Evolutionary conservation across 2,113 vertebrate species (phyloP), one percentile per base, ranked within the genome.

Genomic region (Otolemur garnettii): DNA sequence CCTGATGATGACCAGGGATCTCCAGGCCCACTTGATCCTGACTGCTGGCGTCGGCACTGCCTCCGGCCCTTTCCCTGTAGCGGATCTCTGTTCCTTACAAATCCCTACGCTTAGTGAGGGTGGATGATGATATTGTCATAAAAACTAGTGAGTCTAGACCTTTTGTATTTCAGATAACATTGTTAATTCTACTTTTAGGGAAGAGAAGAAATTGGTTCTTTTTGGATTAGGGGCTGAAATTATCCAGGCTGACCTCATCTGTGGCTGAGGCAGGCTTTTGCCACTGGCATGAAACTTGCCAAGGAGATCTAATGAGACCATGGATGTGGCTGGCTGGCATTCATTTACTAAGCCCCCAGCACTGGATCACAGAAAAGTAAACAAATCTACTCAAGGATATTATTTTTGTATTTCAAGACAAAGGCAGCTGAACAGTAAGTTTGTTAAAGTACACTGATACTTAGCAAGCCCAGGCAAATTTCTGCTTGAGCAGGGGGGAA

Each of bases 381-480:
- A 88, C 87, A 69, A 33, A 82, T 33, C 17, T 6, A 78, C 30
- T 62, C 75, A 38, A 13, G 60, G 45, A 71, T 62, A n/a, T 38
- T 80, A 87, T 68, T 87, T 96, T 95, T 42, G 24, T 68, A 72
- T 90, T 93, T 96, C 64, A 93, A 17, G 30, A 68, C n/a, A 50
- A 88, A 97, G 45, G 72, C 38, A 92, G 26, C 35, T 62, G 50
- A 75, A 72, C 5, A 84, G 69, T 35, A 75, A 93, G 57, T 71
- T 96, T 79, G 77, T 92, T 5, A 4, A 84, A 90, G 64, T 62
- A 72, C 14, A 22, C 28, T 18, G 22, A 71, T 33, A 45, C 19
- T 88, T 53, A 26, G 57, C 90, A 95, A 94, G 26, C 55, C 90
- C 7, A 68, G 75, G 33, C 81, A 87, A 35, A 79, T 95, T 96